These are phyloP conservation scores for Siniperca knerii DNA, from an alignment of 2,113 vertebrate genomes.

Conservation along the genomic window DNA sequence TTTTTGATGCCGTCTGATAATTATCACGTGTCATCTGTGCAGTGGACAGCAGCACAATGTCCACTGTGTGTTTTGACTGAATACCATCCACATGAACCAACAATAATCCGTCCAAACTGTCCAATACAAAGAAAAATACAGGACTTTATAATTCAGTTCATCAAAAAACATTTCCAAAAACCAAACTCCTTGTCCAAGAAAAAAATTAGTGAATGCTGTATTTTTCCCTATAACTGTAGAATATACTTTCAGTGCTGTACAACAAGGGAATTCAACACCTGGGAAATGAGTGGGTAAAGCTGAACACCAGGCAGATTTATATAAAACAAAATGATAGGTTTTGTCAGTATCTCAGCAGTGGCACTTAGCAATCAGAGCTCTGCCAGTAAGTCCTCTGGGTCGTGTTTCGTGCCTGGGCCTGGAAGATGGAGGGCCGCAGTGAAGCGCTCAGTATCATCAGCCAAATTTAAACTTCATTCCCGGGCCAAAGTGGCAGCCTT, in stretches of 20 bases:
- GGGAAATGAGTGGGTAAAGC: slow-evolving; percentile 14
- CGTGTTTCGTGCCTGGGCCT: not conserved
- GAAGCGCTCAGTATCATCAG: slow-evolving; percentile 19
- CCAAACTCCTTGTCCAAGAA: not conserved
- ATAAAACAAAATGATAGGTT: slow-evolving; percentile 22
- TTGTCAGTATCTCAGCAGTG: slow-evolving; percentile 6
- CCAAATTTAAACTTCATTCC: slow-evolving; percentile 18
- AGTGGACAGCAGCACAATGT: not conserved
- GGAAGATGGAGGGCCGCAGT: slow-evolving; percentile 9
- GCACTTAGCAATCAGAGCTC: slow-evolving; percentile 51
- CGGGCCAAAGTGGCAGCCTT: not conserved
- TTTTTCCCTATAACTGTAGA: slow-evolving; percentile 9
- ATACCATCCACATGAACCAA: not conserved
- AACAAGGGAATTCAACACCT: not conserved
- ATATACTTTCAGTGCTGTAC: not conserved
- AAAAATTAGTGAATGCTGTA: not conserved
- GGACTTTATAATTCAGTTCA: not conserved
- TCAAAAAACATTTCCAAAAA: not conserved
- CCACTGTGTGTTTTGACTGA: not conserved
- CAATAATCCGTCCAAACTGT: not conserved
- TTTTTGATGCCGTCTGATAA: not conserved
- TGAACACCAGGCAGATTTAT: slow-evolving; percentile 14
- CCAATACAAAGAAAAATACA: not conserved
- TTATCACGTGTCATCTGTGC: not conserved
- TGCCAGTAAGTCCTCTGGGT: slow-evolving; percentile 14